A percentile compares a stretch with the other conserved stretches of the same genome.
These are phyloP conservation scores for Volucella zonaria DNA, from an alignment of 2,888 invertebrate genomes.

Conservation along the genomic window DNA sequence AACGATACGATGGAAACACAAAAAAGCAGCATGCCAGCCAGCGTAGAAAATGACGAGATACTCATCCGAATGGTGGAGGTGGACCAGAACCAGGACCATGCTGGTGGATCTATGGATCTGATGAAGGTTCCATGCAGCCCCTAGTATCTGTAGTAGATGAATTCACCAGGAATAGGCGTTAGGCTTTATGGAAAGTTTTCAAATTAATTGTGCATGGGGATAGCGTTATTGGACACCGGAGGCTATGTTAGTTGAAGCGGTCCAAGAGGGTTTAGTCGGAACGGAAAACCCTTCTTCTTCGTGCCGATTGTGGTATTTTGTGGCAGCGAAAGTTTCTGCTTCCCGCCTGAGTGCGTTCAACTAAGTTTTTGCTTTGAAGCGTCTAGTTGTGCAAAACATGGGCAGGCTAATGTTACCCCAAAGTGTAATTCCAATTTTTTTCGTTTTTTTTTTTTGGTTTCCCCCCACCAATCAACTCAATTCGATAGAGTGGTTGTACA, in stretches of 20 bases:
- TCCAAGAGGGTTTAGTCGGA: neutral
- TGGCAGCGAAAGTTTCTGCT: slow-evolving; percentile 29
- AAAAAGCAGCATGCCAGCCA: neutral
- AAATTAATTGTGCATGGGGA: slow-evolving; percentile 68
- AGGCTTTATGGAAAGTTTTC: slow-evolving; percentile 62
- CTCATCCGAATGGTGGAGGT: too few species aligned
- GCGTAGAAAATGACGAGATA: slow-evolving; percentile 1
- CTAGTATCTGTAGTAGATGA: neutral
- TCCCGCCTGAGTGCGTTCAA: slow-evolving; percentile 36
- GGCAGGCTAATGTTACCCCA: slow-evolving; percentile 50
- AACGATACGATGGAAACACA: slow-evolving; percentile 12
- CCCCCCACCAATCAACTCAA: too few species aligned
- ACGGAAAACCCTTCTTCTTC: slow-evolving; percentile 37
- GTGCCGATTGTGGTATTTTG: neutral
- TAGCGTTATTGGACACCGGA: slow-evolving; percentile 60
- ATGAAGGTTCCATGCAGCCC: neutral
- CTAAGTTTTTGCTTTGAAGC: slow-evolving; percentile 31
- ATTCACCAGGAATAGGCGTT: slow-evolving; percentile 37
- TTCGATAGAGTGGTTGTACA: neutral
- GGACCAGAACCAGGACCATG: too few species aligned
- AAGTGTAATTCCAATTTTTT: slow-evolving; percentile 37
- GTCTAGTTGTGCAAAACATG: slow-evolving; percentile 40
- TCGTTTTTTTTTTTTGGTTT: too few species aligned
- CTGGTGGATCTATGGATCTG: too few species aligned
- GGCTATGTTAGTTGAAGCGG: slow-evolving; percentile 41